Base-by-base conservation (phyloP, 2,113 vertebrate genomes). In the Tursiops truncatus region DNA sequence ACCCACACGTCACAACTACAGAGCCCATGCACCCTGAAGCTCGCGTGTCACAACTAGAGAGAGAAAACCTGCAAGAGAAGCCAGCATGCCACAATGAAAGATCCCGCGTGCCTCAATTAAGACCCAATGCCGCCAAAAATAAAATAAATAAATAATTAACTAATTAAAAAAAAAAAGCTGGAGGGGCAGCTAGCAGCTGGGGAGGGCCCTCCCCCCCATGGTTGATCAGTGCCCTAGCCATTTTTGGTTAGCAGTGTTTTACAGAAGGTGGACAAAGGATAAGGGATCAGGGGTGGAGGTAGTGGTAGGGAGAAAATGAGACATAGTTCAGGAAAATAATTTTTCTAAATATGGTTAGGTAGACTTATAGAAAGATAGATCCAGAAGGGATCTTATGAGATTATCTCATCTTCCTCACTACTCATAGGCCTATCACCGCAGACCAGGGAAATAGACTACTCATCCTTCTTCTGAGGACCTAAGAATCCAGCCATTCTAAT, bases 401-500 rank as follows among this genome's bases (percentile, higher is more conserved):
- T 28, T 15, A 56, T 58, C n/a, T 70, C 38, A 8, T 62, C 17
- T 71, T 92, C 21, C 21, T 96, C 85, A 62, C 20, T 10, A 33
- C 28, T 85, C 50, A 50, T 1, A 53, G 83, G 65, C 21, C 62
- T 89, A 56, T 85, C 91, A 86, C 21, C 50, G 2, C 20, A 87
- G 83, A 87, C 9, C 14, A 82, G 28, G 15, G 17, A 94, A 53
- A 38, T 9, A 74, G 62, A 79, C 38, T 33, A 20, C 5, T 63
- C 13, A 41, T 63, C 23, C 8, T 89, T 74, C 50, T 89, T 91
- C 80, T 58, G 28, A 82, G 62, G n/a, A 73, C 31, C 81, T 95
- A 74, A 83, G 53, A 94, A 91, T 95, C 68, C 68, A 87, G 85
- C 67, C 90, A 89, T 88, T 47, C 44, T 94, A 60, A 53, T 23